phyloP scores from a whole-genome alignment of 2,113 vertebrate species.

The Ptilonorhynchus violaceus region DNA sequence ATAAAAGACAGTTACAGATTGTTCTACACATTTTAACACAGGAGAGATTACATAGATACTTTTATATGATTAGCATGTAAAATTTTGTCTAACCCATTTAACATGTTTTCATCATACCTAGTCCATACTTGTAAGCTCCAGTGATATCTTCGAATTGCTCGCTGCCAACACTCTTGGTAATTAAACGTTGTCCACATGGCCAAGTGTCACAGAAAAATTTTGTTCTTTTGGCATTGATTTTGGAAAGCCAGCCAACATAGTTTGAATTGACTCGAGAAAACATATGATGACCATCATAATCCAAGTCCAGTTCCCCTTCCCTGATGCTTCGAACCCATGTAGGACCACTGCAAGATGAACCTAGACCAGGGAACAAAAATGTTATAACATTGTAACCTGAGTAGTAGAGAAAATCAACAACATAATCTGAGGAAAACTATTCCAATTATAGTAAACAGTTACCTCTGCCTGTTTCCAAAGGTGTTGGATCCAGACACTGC shows the following conservation, averaged over 20 bases:
- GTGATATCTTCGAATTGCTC: conserved; percentile 57
- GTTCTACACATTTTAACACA: not conserved
- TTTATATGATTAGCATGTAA: not conserved
- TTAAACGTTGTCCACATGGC: conserved; percentile 46
- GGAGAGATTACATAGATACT: not conserved
- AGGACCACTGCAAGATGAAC: conserved; percentile 57
- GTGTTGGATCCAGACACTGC: conserved; percentile 62
- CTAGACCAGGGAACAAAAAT: not conserved
- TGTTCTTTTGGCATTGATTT: conserved; percentile 22
- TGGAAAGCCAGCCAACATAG: conserved; percentile 51
- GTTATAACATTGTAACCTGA: not conserved
- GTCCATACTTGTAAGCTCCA: conserved; percentile 56
- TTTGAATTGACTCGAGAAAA: conserved; percentile 56
- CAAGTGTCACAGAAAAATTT: conserved; percentile 45
- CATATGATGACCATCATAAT: conserved; percentile 56
- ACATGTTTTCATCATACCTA: conserved; percentile 35
- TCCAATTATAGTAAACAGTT: not conserved
- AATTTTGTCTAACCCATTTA: not conserved
- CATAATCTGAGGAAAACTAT: not conserved
- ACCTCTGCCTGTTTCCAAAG: conserved; percentile 53
- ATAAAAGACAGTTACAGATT: not conserved
- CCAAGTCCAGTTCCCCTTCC: conserved; percentile 63
- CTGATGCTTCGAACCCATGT: conserved; percentile 66
- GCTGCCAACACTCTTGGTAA: conserved; percentile 53
- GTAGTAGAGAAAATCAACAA: not conserved